These are phyloP conservation scores for Ceratina calcarata DNA, from an alignment of 1,140 invertebrate genomes.

Conservation along the genomic window DNA sequence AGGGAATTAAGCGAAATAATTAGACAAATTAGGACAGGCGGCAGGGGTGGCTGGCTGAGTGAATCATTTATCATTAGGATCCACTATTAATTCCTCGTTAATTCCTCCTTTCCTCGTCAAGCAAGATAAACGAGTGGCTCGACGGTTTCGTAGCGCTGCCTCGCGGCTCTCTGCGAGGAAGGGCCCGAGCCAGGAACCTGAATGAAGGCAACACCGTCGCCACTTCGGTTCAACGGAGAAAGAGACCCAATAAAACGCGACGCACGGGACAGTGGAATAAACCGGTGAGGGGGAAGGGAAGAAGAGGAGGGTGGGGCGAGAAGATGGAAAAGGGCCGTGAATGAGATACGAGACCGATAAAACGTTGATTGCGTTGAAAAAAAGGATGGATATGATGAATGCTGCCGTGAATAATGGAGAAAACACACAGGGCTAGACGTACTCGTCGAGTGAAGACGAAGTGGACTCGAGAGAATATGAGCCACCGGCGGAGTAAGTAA, in stretches of 20 bases:
- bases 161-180: slow-evolving; percentile 26
- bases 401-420: slow-evolving; percentile 47
- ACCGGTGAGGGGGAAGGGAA: background rate
- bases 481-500: slow-evolving; percentile 12
- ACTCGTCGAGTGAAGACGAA: slow-evolving; percentile 37
- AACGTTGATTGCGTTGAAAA: slow-evolving; percentile 62
- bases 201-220: slow-evolving; percentile 25
- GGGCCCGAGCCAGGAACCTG: slow-evolving; percentile 42
- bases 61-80: slow-evolving; percentile 80
- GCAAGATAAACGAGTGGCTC: slow-evolving; percentile 80
- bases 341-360: slow-evolving; percentile 62
- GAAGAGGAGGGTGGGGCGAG: background rate
- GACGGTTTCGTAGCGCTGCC: slow-evolving; percentile 65
- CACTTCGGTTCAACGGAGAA: background rate
- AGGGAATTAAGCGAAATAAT: slow-evolving; percentile 80
- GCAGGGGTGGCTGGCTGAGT: slow-evolving; percentile 69
- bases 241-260: background rate
- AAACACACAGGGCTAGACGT: slow-evolving; percentile 23
- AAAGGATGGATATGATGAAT: slow-evolving; percentile 61
- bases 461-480: slow-evolving; percentile 30
- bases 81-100: slow-evolving; percentile 81
- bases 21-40: slow-evolving; percentile 79
- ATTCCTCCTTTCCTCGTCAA: slow-evolving; percentile 81
- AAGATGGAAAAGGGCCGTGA: slow-evolving; percentile 41
- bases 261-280: background rate